phyloP scores from a whole-genome alignment of 2,113 vertebrate species.

The Semnornis frantzii region DNA sequence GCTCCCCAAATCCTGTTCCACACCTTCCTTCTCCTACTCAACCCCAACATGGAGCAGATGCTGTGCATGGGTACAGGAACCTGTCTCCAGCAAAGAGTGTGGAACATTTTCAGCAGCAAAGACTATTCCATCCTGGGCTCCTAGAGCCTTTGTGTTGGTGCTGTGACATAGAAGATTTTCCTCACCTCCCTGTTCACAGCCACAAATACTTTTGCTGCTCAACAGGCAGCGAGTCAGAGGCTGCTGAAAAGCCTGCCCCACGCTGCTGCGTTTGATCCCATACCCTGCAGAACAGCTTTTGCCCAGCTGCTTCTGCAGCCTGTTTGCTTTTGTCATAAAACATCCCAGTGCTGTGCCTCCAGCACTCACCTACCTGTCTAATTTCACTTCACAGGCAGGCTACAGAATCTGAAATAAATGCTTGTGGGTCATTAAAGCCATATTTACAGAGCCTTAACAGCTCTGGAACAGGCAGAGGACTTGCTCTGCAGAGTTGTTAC shows the following conservation, averaged over 20 bases:
- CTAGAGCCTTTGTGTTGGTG: neutral
- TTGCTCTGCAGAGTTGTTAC: conserved; percentile 26
- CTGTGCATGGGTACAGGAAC: too few species aligned
- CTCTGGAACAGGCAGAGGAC: neutral
- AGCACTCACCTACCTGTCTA: neutral
- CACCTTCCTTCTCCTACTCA: neutral
- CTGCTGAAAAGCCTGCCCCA: neutral
- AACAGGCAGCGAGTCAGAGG: neutral
- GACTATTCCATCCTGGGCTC: neutral
- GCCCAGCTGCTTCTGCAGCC: neutral
- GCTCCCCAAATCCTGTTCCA: neutral
- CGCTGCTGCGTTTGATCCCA: neutral
- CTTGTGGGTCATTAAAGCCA: neutral
- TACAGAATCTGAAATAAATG: conserved; percentile 16
- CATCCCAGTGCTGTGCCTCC: neutral
- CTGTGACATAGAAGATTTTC: neutral
- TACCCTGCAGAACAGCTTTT: neutral
- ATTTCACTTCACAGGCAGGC: conserved; percentile 6
- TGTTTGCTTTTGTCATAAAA: neutral
- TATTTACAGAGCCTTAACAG: conserved; percentile 43
- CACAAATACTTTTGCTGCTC: neutral
- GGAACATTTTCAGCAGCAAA: neutral
- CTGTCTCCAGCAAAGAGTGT: neutral
- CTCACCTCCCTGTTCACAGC: neutral
- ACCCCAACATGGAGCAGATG: too few species aligned